Percentiles rank a stretch among this genome's conserved stretches.
Conservation (phyloP, 2,113 vertebrate species). For the Astur gentilis region DNA sequence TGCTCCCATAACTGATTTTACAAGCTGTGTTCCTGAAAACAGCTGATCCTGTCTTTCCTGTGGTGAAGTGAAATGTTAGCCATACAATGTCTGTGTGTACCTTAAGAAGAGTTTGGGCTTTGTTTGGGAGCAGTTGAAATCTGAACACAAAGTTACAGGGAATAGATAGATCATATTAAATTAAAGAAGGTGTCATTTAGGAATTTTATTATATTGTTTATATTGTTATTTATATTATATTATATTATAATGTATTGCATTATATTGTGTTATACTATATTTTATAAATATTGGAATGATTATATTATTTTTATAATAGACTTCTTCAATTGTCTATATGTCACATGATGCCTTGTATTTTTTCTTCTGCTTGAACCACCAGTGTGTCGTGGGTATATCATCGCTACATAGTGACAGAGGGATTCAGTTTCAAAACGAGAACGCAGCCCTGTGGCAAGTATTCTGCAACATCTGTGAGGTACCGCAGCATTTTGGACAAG, state of each 20-base stretch:
- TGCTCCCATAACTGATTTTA: neutral
- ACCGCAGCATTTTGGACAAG: neutral
- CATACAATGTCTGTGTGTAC: rapidly evolving
- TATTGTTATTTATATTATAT: neutral
- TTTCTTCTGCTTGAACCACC: neutral
- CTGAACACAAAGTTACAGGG: neutral
- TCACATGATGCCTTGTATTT: neutral
- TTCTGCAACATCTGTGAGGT: neutral
- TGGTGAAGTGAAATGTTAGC: neutral
- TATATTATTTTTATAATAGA: neutral
- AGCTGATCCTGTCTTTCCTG: neutral
- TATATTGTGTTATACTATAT: too few species aligned
- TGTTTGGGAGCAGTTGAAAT: neutral
- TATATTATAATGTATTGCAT: neutral
- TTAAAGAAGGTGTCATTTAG: neutral
- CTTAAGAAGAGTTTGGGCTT: neutral
- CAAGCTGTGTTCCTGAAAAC: neutral
- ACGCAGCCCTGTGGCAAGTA: rapidly evolving
- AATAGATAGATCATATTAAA: neutral
- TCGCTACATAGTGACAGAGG: neutral
- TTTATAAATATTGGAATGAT: too few species aligned
- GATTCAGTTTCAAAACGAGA: neutral
- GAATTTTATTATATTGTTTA: neutral
- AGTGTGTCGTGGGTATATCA: neutral
- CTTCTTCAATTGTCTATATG: neutral